phyloP scores from a whole-genome alignment of 2,888 invertebrate genomes.

The Melitaea athalia region DNA sequence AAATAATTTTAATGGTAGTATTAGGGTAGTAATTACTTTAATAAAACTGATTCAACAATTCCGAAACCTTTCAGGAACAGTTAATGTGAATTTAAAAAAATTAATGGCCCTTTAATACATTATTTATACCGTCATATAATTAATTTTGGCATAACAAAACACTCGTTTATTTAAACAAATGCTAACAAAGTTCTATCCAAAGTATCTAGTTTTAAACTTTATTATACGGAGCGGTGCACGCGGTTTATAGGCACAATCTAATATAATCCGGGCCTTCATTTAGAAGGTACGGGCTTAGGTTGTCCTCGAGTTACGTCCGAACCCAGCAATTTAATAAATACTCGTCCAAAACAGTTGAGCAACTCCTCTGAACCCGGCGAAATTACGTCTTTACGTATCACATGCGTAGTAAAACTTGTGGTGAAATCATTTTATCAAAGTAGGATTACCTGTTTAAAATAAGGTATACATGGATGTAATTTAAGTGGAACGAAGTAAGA shows the following conservation, averaged over 20 bases:
- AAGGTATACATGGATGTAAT: neutral
- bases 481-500: neutral
- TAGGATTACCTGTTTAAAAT: slow-evolving; percentile 9
- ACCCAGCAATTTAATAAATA: slow-evolving; percentile 77
- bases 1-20: neutral
- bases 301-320: slow-evolving; percentile 60
- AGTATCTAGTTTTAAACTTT: slow-evolving; percentile 29
- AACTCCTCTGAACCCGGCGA: slow-evolving; percentile 57
- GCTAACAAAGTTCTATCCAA: slow-evolving; percentile 1
- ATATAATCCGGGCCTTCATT: slow-evolving; percentile 64
- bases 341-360: slow-evolving; percentile 64
- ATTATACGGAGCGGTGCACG: slow-evolving; percentile 36
- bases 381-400: slow-evolving; percentile 49
- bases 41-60: neutral
- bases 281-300: slow-evolving; percentile 60
- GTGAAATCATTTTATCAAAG: slow-evolving; percentile 32
- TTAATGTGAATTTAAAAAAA: neutral
- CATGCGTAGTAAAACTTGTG: slow-evolving; percentile 33
- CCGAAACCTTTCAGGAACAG: neutral
- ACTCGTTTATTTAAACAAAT: neutral
- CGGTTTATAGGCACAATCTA: slow-evolving; percentile 51
- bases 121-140: neutral
- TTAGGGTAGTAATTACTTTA: neutral
- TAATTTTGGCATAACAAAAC: neutral
- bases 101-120: neutral